phyloP scores from a whole-genome alignment of 2,888 invertebrate genomes.

The Drosophila yooni region DNA sequence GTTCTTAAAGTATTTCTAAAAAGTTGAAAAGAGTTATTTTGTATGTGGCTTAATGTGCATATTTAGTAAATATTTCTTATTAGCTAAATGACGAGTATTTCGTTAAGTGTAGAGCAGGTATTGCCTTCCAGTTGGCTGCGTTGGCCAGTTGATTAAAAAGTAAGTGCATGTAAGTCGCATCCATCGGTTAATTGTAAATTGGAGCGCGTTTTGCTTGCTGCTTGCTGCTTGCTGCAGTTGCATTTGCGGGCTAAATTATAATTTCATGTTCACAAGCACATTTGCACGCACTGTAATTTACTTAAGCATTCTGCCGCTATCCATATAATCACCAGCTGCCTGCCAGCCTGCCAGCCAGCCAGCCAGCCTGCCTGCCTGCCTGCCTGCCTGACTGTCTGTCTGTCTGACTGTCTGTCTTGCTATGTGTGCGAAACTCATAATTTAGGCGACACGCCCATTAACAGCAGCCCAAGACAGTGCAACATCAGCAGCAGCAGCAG shows the following conservation, averaged over 20 bases:
- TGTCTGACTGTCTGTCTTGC: slow-evolving; percentile 15
- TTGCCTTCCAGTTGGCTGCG: slow-evolving; percentile 10
- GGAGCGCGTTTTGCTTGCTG: slow-evolving; percentile 49
- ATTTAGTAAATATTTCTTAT: neutral
- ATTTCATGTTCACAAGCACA: slow-evolving; percentile 82
- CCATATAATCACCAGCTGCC: slow-evolving; percentile 60
- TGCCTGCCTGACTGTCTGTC: neutral
- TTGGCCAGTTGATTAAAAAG: slow-evolving; percentile 64
- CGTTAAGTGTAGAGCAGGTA: neutral
- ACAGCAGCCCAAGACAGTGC: slow-evolving; percentile 56
- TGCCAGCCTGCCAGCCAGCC: slow-evolving; percentile 12
- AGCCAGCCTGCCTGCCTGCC: slow-evolving; percentile 5
- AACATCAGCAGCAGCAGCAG: slow-evolving; percentile 5
- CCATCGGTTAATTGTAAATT: slow-evolving; percentile 68
- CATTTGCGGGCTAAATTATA: slow-evolving; percentile 64
- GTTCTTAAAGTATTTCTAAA: neutral
- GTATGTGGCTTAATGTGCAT: too few species aligned
- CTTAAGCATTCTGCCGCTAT: slow-evolving; percentile 78
- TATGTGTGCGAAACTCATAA: slow-evolving; percentile 81
- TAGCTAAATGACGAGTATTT: neutral
- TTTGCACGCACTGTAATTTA: slow-evolving; percentile 82
- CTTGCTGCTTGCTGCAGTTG: slow-evolving; percentile 40
- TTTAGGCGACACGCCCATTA: slow-evolving; percentile 79
- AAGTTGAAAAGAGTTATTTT: neutral
- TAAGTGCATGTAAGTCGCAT: slow-evolving; percentile 53